Conservation (phyloP, 2,797 vertebrate genomes). For the Rhabdophis nuchalis region DNA sequence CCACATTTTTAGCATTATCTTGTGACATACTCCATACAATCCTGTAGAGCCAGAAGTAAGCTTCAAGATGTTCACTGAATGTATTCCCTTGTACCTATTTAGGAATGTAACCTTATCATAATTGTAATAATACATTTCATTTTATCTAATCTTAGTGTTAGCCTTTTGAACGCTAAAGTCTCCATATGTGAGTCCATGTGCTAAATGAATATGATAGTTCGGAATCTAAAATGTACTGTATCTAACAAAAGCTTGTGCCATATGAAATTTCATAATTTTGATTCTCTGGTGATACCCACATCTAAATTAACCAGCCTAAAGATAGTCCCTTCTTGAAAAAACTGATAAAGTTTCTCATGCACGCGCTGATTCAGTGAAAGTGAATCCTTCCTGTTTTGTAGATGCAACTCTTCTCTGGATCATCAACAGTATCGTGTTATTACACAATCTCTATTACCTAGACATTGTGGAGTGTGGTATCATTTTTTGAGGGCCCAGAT, state of each 20-base stretch:
- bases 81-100: not conserved
- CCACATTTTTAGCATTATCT: not conserved
- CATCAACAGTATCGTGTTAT: not conserved
- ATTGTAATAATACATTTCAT: not conserved
- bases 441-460: not conserved
- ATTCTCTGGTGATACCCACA: not conserved
- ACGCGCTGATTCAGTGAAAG: not conserved
- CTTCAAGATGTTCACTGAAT: not conserved
- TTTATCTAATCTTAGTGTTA: not conserved
- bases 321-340: not conserved
- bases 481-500: not conserved
- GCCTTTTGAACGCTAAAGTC: not conserved
- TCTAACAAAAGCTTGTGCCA: not conserved
- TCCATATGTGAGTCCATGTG: not conserved
- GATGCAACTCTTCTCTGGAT: not conserved
- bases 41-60: not conserved
- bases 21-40: not conserved
- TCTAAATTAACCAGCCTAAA: too few species aligned
- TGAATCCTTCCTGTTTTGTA: not conserved
- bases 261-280: not conserved
- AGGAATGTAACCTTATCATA: not conserved
- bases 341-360: not conserved
- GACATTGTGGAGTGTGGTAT: not conserved
- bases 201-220: not conserved
- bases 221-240: not conserved